Conservation (phyloP, 2,888 invertebrate genomes). For the Caenorhabditis parvicauda region DNA sequence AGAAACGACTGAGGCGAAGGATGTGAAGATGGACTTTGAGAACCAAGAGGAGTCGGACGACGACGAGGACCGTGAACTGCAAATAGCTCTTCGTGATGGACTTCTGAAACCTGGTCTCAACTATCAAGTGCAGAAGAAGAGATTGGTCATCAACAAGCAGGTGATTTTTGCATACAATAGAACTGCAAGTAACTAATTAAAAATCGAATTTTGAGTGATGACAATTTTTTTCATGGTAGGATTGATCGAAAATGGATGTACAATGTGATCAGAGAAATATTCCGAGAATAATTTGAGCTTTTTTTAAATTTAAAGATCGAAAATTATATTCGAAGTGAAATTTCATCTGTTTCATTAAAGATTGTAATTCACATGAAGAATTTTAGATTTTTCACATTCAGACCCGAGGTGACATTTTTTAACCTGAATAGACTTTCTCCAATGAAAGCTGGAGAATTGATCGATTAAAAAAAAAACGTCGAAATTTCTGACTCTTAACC, state of each 20-base stretch:
- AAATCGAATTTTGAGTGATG: not conserved
- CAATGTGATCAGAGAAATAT: constrained; percentile 1
- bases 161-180: constrained; percentile 67
- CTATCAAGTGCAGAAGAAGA: constrained; percentile 66
- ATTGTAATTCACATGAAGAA: too few species aligned
- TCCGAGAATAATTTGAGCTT: not conserved
- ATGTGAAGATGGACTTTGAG: constrained; percentile 10
- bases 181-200: not conserved
- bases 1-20: constrained; percentile 8
- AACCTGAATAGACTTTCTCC: too few species aligned
- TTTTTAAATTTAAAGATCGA: not conserved
- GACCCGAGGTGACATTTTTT: too few species aligned
- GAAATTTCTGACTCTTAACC: not conserved
- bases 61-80: constrained; percentile 69
- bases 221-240: too few species aligned
- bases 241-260: too few species aligned
- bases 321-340: not conserved
- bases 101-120: constrained; percentile 79
- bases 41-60: constrained; percentile 13
- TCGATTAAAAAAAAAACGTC: not conserved
- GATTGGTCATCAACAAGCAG: constrained; percentile 74
- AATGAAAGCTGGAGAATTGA: not conserved
- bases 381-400: too few species aligned
- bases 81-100: constrained; percentile 84
- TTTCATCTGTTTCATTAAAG: too few species aligned